Evolutionary conservation across 1,140 invertebrate species (phyloP).

Genomic region (Magallana ariakensis): DNA sequence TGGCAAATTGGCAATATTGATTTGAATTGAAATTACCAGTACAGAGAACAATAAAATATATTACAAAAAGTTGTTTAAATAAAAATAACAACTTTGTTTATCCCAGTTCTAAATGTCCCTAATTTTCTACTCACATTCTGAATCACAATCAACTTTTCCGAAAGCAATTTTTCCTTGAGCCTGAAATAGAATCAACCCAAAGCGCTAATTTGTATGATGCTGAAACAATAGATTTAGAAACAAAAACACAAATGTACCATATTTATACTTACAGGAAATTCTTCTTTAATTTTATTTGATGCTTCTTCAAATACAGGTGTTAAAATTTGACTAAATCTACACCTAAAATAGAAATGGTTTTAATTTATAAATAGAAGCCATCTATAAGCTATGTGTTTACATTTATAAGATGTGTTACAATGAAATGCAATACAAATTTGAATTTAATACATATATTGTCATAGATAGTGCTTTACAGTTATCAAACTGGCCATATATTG

Average conservation of each 20-base stretch:
- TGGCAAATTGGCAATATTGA: too few species aligned
- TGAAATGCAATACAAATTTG: too few species aligned
- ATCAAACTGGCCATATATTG: too few species aligned
- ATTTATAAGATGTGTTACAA: not conserved
- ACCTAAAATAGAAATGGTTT: constrained; percentile 74
- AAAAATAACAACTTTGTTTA: too few species aligned
- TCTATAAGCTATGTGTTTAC: too few species aligned
- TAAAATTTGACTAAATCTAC: constrained; percentile 92
- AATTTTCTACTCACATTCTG: constrained; percentile 85
- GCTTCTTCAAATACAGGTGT: constrained; percentile 98
- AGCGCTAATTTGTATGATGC: not conserved
- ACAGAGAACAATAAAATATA: too few species aligned
- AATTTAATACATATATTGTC: too few species aligned
- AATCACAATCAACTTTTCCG: constrained; percentile 98
- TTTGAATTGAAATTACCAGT: too few species aligned
- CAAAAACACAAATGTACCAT: not conserved
- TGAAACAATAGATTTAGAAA: not conserved
- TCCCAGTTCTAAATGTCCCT: too few species aligned
- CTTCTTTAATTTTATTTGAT: constrained; percentile 90
- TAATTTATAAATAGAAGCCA: not conserved
- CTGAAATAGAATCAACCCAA: constrained; percentile 75
- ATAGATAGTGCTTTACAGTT: too few species aligned
- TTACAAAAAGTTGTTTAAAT: too few species aligned
- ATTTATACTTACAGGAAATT: constrained; percentile 84
- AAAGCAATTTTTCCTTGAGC: constrained; percentile 90